Percentiles rank a stretch among this genome's conserved stretches.
These are phyloP conservation scores for Chironomus riparius DNA, from an alignment of 2,888 invertebrate species.

Conservation along the genomic window DNA sequence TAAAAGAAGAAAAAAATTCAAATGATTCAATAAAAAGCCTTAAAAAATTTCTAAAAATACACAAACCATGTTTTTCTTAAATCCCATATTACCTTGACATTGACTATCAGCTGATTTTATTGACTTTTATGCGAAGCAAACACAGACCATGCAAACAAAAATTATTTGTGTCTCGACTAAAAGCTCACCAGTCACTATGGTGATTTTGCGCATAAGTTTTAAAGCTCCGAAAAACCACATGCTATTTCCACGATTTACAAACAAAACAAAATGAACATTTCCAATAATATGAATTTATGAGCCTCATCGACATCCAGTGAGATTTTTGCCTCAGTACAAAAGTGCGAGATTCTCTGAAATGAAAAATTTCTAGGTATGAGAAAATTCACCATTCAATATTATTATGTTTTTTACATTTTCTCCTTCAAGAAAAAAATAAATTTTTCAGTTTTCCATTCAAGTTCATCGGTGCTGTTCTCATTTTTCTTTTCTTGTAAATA, in stretches of 20 bases:
- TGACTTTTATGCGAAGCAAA: background rate
- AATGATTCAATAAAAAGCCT: background rate
- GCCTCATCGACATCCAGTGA: background rate
- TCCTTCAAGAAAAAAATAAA: background rate
- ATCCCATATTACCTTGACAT: background rate
- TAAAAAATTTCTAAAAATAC: background rate
- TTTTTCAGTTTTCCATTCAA: constrained; percentile 24
- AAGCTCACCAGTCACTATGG: background rate
- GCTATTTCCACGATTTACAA: background rate
- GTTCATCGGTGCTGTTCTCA: constrained; percentile 23
- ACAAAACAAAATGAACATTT: background rate
- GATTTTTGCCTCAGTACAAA: background rate
- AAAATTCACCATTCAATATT: no score
- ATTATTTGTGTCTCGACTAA: background rate
- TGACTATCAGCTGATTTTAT: background rate
- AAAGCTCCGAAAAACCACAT: background rate
- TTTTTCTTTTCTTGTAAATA: constrained; percentile 8
- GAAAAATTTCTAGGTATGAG: no score
- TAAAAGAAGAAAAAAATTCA: no score
- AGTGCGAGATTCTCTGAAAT: background rate
- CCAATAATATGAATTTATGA: background rate
- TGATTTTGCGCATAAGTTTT: background rate
- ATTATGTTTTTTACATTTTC: no score
- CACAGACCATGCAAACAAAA: background rate
- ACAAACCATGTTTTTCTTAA: background rate